Evolutionary conservation across 1,140 invertebrate species (phyloP).

Genomic region (Ceratosolen fusciceps): DNA sequence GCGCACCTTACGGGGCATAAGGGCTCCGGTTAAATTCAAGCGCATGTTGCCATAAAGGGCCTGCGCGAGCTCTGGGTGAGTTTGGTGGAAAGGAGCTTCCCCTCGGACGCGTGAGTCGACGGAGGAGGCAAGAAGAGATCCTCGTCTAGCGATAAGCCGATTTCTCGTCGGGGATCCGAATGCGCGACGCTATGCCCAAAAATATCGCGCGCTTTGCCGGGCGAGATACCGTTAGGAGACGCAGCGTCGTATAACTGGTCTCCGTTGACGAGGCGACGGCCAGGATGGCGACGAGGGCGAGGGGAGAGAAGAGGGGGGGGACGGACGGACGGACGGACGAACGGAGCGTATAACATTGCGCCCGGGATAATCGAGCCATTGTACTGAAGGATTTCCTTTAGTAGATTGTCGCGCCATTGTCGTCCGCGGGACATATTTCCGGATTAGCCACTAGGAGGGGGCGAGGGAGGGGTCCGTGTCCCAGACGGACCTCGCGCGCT

Average conservation of each 20-base stretch:
- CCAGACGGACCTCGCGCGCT: too few species aligned
- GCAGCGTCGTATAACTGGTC: constrained; percentile 7
- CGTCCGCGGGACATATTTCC: not conserved
- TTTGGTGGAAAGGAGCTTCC: too few species aligned
- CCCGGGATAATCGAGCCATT: constrained; percentile 21
- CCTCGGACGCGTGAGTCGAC: too few species aligned
- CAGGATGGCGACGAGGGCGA: too few species aligned
- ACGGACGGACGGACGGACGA: constrained; percentile 7
- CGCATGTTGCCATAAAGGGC: too few species aligned
- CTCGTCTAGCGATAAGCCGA: too few species aligned
- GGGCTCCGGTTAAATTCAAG: too few species aligned
- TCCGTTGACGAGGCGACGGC: too few species aligned
- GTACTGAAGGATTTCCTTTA: constrained; percentile 1
- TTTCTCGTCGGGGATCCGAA: not conserved
- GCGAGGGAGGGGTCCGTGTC: not conserved
- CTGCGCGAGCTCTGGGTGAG: too few species aligned
- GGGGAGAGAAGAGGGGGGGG: constrained; percentile 15
- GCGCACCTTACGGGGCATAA: too few species aligned
- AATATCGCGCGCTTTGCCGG: constrained; percentile 5
- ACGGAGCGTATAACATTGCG: not conserved
- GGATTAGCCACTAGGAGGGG: not conserved
- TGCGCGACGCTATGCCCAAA: constrained; percentile 14
- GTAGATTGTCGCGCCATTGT: not conserved
- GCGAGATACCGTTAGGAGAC: constrained; percentile 18
- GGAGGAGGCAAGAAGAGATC: too few species aligned